Evolutionary conservation across 2,797 vertebrate species (phyloP), one percentile per base, ranked within the genome.

Genomic region (Buceros bicornis): DNA sequence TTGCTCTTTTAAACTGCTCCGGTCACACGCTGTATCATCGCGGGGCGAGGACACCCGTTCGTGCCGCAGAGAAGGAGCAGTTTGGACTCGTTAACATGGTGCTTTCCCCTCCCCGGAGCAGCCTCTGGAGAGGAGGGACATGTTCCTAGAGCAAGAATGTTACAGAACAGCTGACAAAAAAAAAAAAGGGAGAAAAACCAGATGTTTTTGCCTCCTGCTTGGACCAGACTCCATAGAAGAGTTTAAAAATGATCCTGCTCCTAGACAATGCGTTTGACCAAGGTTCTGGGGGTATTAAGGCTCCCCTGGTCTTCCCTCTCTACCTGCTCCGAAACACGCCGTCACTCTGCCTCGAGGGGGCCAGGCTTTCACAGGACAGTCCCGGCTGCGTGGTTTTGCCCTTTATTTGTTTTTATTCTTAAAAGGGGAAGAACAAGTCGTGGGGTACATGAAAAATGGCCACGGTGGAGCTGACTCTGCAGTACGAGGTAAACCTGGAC

Each of bases 1-100:
- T 98, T 95, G 97, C 93, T 98, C 97, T 98, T 98, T 98, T 97
- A 97, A 98, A 98, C 95, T 89, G 92, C 85, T 92, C 31, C 4
- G 85, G 95, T 95, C 93, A 83, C 76, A 95, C 92, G 93, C 91
- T 89, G 87, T 89, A 94, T 81, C 95, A 83, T 79, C 96, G 86
- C 96, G 92, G 97, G 91, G 76, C 74, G 84, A 97, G 97, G 96
- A 97, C 88, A 95, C 79, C 92, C 84, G 69, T 56, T 81, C 93
- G 5, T 17, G 94, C 95, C 90, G 95, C 92, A 89, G 76, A 96
- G 90, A 95, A 84, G 94, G 92, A 96, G 65, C 77, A 77, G n/a
- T 76, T 80, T 70, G 93, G 95, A 90, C 90, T 97, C 74, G 42
- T 83, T 95, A 74, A 71, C 4, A 57, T 53, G 96, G 87, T 54